These are phyloP conservation scores for Thyatira batis DNA, from an alignment of 2,888 invertebrate genomes.

Conservation along the genomic window DNA sequence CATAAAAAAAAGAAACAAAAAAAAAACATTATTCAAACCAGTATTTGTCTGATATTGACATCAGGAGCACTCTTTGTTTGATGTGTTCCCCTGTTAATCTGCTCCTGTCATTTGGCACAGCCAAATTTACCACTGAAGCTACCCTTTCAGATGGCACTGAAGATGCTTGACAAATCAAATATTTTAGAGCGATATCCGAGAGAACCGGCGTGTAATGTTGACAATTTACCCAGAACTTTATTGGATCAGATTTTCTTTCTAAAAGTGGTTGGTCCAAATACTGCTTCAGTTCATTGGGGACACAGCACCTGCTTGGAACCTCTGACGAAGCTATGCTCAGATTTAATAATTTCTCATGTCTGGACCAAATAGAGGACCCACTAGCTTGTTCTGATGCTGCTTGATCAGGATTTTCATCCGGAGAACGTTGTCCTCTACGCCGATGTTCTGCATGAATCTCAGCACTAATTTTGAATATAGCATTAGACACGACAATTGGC, in stretches of 20 bases:
- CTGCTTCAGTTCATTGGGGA: constrained; percentile 31
- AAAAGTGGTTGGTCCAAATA: constrained; percentile 28
- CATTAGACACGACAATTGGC: too few species aligned
- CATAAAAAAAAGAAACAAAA: too few species aligned
- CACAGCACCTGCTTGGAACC: constrained; percentile 19
- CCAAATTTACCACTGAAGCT: constrained; percentile 25
- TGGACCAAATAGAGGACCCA: constrained; percentile 8
- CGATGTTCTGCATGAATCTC: constrained; percentile 14
- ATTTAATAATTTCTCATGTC: constrained; percentile 21
- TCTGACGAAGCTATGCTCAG: constrained; percentile 15
- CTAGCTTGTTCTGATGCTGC: too few species aligned
- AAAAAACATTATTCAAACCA: constrained; percentile 32
- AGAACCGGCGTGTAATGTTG: constrained; percentile 28
- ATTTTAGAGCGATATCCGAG: constrained; percentile 34
- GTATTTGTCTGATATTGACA: constrained; percentile 37
- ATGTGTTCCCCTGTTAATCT: constrained; percentile 34
- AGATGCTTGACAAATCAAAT: constrained; percentile 23
- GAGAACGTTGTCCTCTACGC: constrained; percentile 22
- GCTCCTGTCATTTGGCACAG: constrained; percentile 32
- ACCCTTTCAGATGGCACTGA: constrained; percentile 27
- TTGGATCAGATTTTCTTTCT: constrained; percentile 18
- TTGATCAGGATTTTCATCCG: neutral
- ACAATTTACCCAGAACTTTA: constrained; percentile 22
- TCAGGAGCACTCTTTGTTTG: constrained; percentile 26
- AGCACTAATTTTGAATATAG: too few species aligned